Evolutionary conservation across 2,797 vertebrate species (phyloP).

Genomic region (Myotis daubentonii): DNA sequence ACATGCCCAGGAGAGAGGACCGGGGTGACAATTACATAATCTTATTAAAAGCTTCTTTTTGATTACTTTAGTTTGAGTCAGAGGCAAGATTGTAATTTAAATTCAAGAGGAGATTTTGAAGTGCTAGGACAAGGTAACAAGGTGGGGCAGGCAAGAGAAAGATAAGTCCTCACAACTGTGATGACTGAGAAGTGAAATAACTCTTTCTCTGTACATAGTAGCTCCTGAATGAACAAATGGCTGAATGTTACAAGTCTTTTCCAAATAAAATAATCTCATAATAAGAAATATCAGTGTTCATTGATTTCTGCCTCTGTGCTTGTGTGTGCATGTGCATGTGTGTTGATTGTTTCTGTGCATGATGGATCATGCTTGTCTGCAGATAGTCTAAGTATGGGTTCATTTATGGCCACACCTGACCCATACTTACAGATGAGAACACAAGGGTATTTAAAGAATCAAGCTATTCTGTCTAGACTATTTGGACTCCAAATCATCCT

Average conservation of each 20-base stretch:
- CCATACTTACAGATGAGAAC: background rate
- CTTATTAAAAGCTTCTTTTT: constrained; percentile 18
- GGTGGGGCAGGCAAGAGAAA: background rate
- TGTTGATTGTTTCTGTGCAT: background rate
- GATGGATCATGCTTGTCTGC: background rate
- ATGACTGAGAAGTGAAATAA: background rate
- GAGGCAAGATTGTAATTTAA: background rate
- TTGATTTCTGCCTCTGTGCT: background rate
- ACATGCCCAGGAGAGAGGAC: background rate
- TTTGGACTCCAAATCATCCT: background rate
- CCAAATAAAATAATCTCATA: background rate
- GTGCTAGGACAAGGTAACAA: background rate
- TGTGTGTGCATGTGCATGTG: background rate
- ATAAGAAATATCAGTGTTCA: background rate
- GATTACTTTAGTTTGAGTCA: background rate
- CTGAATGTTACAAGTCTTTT: background rate
- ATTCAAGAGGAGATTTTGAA: background rate
- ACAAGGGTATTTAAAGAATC: background rate
- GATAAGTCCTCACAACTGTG: background rate
- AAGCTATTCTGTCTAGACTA: background rate
- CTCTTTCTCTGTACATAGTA: background rate
- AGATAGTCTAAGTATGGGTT: background rate
- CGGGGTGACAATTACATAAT: background rate
- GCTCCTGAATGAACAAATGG: background rate
- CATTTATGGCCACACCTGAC: background rate